Percentiles rank a stretch among this genome's conserved stretches.
Evolutionary conservation across 2,888 invertebrate genomes (phyloP).

Genomic region (Sinodicranocentrus sp.): DNA sequence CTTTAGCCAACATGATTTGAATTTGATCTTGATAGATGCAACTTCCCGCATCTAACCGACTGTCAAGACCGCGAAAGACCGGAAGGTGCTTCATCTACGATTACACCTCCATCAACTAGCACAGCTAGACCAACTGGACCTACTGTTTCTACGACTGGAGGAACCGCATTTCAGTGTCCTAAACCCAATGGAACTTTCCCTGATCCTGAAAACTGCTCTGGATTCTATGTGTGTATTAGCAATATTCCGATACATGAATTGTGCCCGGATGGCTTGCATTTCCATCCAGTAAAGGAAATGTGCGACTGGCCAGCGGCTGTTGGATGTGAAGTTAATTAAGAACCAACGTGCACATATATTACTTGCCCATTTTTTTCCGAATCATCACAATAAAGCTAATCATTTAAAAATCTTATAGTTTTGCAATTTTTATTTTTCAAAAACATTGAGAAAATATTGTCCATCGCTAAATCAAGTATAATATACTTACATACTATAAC

Average conservation of each 20-base stretch:
- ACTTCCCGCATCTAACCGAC: conserved; percentile 51
- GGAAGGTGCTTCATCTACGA: conserved; percentile 19
- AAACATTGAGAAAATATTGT: no score
- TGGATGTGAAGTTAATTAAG: conserved; percentile 48
- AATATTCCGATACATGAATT: conserved; percentile 17
- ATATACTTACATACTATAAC: no score
- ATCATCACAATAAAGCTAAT: no score
- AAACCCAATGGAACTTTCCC: conserved; percentile 47
- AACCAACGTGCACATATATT: no score
- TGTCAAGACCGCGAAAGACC: conserved; percentile 58
- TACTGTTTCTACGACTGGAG: conserved; percentile 13
- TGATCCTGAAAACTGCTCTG: conserved; percentile 52
- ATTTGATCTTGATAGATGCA: conserved; percentile 38
- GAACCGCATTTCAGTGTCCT: conserved; percentile 55
- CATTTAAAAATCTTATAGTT: no score
- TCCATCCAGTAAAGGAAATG: conserved; percentile 17
- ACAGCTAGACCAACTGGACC: conserved; percentile 29
- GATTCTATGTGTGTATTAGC: conserved; percentile 31
- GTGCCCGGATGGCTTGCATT: conserved; percentile 62
- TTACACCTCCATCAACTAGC: conserved; percentile 28
- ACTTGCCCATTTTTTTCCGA: no score
- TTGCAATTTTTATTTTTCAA: no score
- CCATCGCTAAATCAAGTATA: no score
- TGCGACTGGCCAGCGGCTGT: conserved; percentile 67
- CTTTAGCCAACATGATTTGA: background rate